Evolutionary conservation across 2,888 invertebrate genomes (phyloP), one percentile per base, ranked within the genome.

Genomic region (Plebejus anna): DNA sequence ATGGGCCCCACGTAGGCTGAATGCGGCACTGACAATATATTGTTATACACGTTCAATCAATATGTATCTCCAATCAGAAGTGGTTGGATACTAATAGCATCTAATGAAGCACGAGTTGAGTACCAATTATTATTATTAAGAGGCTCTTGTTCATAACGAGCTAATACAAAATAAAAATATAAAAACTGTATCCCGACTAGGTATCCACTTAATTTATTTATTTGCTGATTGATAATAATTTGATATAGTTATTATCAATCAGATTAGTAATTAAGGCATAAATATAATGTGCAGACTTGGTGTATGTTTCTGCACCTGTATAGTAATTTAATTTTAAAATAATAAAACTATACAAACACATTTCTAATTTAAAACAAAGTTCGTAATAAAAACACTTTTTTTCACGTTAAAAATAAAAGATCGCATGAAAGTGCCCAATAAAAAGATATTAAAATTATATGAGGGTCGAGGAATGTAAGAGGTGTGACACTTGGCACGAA

Each of bases 401-500:
- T 36, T 13, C 4, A 32, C 32, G 32, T 66, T 16, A 66, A 66
- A 66, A 66, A 66, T 66, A 66, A 66, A 32, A 66, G 32, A 66
- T 66, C 28, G 28, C 61, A 9, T 28, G 61, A 28, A 32, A 66
- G 32, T 66, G 13, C 11, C 32, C 32, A 13, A 32, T 66, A 66
- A 66, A 66, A 32, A 66, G 11, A 66, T 66, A 66, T 66, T 66
- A 32, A 32, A 66, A 66, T 32, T 9, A 66, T 66, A 66, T 16
- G 66, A 66, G 66, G 66, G 11, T 36, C 32, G 13, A 32, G 66
- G 66, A 66, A 66, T 66, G 28, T 66, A 66, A 32, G 13, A 66
- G 66, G 32, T 66, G 66, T 16, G 66, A 66, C 66, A 13, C 32
- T 66, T 66, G 66, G 66, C 66, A 32, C 32, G 61, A 61, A 61